Base-by-base conservation (phyloP, 2,113 vertebrate genomes). In the Entomyzon cyanotis region DNA sequence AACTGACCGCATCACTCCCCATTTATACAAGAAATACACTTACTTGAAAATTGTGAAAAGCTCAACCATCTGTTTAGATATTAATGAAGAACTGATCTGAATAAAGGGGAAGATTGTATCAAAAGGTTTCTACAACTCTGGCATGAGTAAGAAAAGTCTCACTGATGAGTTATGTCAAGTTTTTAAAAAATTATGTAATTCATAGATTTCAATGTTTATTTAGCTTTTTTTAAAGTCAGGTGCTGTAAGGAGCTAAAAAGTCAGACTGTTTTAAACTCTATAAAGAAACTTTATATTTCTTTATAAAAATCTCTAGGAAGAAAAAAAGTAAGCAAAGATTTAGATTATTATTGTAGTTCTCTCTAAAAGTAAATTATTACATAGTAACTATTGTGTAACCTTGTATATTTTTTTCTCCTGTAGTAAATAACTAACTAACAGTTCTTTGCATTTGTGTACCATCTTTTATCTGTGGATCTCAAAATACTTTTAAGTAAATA, bases 11-110 rank as follows among this genome's bases (percentile, higher is more conserved):
- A 93, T 55, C 87, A 44, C 70, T 81, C 84, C 87, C 49, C 90
- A 92, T 97, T 94, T 87, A 84, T n/a, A 81, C 90, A 95, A 97
- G 94, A 93, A 87, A 88, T 65, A 83, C 60, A 87, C 67, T 94
- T 46, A 95, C 53, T 90, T 49, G 65, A 95, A 94, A 94, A 86
- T 30, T 87, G 73, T 82, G 84, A 90, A 93, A 95, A 95, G 73
- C 62, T 76, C 87, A 98, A 90, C 55, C 15, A 14, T 82, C 77
- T 90, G 76, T 81, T 96, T 71, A 90, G 84, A 88, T 95, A 90
- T 87, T 44, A 22, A 78, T 60, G 75, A 73, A 96, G 84, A 96
- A 44, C 21, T n/a, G 42, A 80, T 81, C 30, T 49, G 24, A 77
- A 65, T 55, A 90, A 78, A 87, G 52, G 21, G 14, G 44, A 68